Base-by-base conservation (phyloP, 2,888 invertebrate species). In the Poecilobothrus nobilitatus region DNA sequence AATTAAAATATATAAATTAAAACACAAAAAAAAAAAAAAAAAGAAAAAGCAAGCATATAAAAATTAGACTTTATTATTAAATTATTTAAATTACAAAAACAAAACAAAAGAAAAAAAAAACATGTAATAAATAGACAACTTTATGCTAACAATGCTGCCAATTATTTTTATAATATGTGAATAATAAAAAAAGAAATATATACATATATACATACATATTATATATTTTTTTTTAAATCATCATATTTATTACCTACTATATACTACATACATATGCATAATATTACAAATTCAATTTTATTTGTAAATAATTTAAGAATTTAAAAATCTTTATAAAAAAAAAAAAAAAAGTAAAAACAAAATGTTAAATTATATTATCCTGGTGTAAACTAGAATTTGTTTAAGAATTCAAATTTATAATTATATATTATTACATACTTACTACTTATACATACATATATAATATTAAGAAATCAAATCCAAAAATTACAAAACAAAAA, bases 351-450 rank as follows among this genome's bases (percentile, higher is more conserved):
- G 18, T 18, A n/a, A 53, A 53, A 53, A n/a, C 9, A 18, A 8
- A 37, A 53, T 12, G 18, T 53, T 53, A 53, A 53, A 18, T 53
- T 53, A 53, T 53, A 53, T 53, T 53, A 18, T 53, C 15, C 53
- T 53, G 18, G 53, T 53, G 53, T 53, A 53, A 53, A 18, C 53
- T 53, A 53, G 53, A 53, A 53, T 53, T 53, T 53, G 53, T 53
- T 53, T 53, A 53, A 53, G 18, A 53, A 53, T 53, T 53, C 53
- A 53, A 18, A 12, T 53, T 53, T 53, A 53, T 18, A 1, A 18
- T 53, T 6, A 6, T 53, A 6, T 53, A 27, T 27, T 27, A 27
- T 27, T 4, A 27, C 27, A n/a, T 27, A 27, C 5, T 27, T 27
- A 4, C 2, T 27, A 27, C 2, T 27, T 27, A 27, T 27, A 27